Percentiles rank a stretch among this genome's conserved stretches.
phyloP scores from a whole-genome alignment of 2,797 vertebrate species.

The Rhinatrema bivittatum region DNA sequence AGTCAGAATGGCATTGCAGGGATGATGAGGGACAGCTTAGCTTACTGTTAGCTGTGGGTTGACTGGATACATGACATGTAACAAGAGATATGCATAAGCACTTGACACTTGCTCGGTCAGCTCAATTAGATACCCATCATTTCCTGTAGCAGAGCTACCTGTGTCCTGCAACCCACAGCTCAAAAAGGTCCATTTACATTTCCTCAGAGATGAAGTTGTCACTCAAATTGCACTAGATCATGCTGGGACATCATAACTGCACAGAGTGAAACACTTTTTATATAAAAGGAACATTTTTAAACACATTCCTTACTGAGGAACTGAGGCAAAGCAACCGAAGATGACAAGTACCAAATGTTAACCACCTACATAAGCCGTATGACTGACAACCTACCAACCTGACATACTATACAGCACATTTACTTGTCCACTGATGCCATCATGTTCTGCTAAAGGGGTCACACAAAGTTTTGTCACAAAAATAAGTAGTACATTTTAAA shows the following conservation, averaged over 20 bases:
- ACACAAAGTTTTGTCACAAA: too few species aligned
- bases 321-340: too few species aligned
- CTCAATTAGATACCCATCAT: constrained; percentile 59
- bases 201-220: constrained; percentile 12
- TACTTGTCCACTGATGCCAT: too few species aligned
- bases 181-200: constrained; percentile 29
- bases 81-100: constrained; percentile 44
- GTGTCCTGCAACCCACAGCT: constrained; percentile 32
- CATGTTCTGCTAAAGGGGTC: too few species aligned
- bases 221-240: background rate
- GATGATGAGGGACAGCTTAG: constrained; percentile 42
- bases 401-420: too few species aligned
- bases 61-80: constrained; percentile 50
- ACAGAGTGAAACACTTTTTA: background rate
- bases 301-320: too few species aligned
- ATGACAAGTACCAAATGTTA: too few species aligned
- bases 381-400: too few species aligned
- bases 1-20: constrained; percentile 46
- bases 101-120: constrained; percentile 54
- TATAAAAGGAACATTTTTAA: background rate
- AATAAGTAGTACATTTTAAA: too few species aligned
- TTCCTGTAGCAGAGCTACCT: constrained; percentile 50
- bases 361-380: too few species aligned
- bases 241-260: background rate
- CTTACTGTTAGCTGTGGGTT: constrained; percentile 38